These are phyloP conservation scores for Crotalus tigris DNA, from an alignment of 2,113 vertebrate species.

Conservation along the genomic window DNA sequence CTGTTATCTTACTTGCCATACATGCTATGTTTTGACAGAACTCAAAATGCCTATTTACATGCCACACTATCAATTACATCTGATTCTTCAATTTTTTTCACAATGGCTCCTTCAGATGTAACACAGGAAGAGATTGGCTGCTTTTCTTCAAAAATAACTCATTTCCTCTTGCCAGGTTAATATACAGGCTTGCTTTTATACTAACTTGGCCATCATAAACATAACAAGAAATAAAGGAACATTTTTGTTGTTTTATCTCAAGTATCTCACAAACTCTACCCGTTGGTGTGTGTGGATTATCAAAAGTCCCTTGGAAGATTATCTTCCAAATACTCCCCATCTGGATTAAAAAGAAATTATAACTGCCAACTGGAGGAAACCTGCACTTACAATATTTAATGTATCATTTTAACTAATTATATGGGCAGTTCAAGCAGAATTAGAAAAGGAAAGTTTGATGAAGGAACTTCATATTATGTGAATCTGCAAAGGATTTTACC, in stretches of 20 bases:
- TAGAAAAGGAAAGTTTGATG: not conserved
- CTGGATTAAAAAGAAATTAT: not conserved
- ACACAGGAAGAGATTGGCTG: not conserved
- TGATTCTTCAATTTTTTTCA: not conserved
- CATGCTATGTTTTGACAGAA: not conserved
- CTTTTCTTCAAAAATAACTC: not conserved
- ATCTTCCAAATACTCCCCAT: not conserved
- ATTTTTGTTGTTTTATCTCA: not conserved
- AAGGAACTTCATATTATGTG: not conserved
- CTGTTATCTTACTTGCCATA: not conserved
- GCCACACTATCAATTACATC: not conserved
- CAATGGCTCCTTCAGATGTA: not conserved
- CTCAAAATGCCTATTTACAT: not conserved
- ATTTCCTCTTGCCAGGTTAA: not conserved
- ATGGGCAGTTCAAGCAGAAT: not conserved
- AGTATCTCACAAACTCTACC: not conserved
- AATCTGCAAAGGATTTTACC: not conserved
- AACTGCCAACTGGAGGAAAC: not conserved
- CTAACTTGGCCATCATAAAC: not conserved
- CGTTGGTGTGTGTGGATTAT: not conserved
- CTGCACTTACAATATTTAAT: not conserved
- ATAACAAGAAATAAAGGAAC: not conserved
- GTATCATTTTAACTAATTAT: not conserved
- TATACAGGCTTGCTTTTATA: not conserved
- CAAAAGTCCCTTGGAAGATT: not conserved